Percentiles rank a stretch among this genome's conserved stretches.
These are phyloP conservation scores for Eumerus sabulonum DNA, from an alignment of 2,888 invertebrate genomes.

Conservation along the genomic window DNA sequence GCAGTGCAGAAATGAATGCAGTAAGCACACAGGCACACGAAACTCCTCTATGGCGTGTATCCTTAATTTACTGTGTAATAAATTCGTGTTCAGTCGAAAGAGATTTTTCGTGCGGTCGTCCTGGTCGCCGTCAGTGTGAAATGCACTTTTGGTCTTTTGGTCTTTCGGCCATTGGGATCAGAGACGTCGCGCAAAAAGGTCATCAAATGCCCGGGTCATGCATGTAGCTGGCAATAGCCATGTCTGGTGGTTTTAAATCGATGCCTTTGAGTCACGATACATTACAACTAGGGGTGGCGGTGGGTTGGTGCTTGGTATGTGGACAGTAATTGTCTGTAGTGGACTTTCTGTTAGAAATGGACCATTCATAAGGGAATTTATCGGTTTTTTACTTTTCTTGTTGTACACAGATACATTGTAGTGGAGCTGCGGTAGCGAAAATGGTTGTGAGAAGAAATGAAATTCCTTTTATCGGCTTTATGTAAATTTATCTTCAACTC, in stretches of 20 bases:
- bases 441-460: not conserved
- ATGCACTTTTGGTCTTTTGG: conserved; percentile 52
- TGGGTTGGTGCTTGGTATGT: not conserved
- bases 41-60: conserved; percentile 29
- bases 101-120: conserved; percentile 43
- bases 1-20: conserved; percentile 32
- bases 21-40: conserved; percentile 4
- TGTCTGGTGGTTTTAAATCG: conserved; percentile 55
- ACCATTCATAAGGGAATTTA: conserved; percentile 43
- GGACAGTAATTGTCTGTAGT: conserved; percentile 25
- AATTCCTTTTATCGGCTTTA: conserved; percentile 12
- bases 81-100: conserved; percentile 62
- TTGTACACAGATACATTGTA: not conserved
- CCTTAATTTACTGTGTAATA: conserved; percentile 68
- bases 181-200: not conserved
- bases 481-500: conserved; percentile 8
- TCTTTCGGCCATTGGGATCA: not conserved
- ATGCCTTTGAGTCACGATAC: conserved; percentile 65
- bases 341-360: conserved; percentile 7
- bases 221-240: conserved; percentile 5
- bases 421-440: not conserved
- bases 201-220: too few species aligned
- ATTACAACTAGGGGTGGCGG: not conserved
- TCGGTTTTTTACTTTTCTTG: conserved; percentile 40
- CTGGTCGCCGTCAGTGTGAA: conserved; percentile 28